These are phyloP conservation scores for Palloptera scutellata DNA, from an alignment of 2,888 invertebrate genomes.

Conservation along the genomic window DNA sequence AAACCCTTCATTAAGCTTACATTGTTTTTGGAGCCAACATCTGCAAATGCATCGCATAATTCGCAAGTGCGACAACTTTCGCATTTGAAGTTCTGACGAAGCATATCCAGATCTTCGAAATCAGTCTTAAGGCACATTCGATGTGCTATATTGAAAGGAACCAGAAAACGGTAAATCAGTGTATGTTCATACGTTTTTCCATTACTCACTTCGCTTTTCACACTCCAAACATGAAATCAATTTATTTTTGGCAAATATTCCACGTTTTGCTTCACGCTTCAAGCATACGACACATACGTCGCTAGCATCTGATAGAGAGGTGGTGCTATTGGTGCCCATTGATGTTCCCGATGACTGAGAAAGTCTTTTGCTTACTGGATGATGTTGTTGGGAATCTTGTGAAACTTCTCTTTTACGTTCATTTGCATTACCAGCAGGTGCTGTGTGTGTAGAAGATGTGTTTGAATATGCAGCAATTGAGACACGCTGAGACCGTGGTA, in stretches of 20 bases:
- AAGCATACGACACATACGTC: constrained; percentile 47
- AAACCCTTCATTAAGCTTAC: constrained; percentile 64
- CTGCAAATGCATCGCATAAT: constrained; percentile 64
- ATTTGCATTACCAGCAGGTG: constrained; percentile 12
- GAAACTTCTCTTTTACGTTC: constrained; percentile 20
- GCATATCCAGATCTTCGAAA: constrained; percentile 49
- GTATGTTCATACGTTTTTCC: neutral
- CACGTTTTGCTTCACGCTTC: constrained; percentile 52
- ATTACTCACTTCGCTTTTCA: constrained; percentile 47
- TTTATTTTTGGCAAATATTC: constrained; percentile 52
- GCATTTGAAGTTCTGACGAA: constrained; percentile 78
- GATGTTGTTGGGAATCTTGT: neutral
- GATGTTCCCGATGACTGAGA: constrained; percentile 24
- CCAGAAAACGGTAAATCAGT: neutral
- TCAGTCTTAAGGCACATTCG: constrained; percentile 49
- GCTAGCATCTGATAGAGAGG: constrained; percentile 21
- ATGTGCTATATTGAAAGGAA: constrained; percentile 49
- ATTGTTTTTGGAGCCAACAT: constrained; percentile 79
- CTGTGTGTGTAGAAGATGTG: neutral
- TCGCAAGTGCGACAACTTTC: constrained; percentile 89
- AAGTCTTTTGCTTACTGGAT: constrained; percentile 11
- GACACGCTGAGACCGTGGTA: constrained; percentile 65
- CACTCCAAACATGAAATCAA: constrained; percentile 55
- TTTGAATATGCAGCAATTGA: constrained; percentile 33
- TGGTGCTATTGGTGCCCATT: constrained; percentile 13